Evolutionary conservation across 2,113 vertebrate genomes (phyloP), one percentile per base, ranked within the genome.

Genomic region (Eptesicus fuscus): DNA sequence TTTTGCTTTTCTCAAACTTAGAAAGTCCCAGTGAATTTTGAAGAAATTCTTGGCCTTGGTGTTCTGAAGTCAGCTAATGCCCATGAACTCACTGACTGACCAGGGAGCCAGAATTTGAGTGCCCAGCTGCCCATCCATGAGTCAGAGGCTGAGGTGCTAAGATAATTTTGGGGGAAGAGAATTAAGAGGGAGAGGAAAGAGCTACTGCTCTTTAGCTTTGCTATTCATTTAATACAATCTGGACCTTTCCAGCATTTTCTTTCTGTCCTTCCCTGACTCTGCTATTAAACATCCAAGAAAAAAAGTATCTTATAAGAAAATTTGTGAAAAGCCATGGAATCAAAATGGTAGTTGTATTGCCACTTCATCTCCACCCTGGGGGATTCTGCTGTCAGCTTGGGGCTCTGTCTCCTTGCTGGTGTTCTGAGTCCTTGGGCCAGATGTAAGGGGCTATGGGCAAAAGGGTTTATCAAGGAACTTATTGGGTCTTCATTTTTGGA

Each of bases 1-100:
- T 70, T 87, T 85, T 63, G 32, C 61, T 88, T 87, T 69, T 73
- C 84, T 59, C 47, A 22, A 90, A 47, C 67, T 93, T 93, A 94
- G 65, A 80, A 93, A 77, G 74, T 67, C 49, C 28, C n/a, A 30
- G 51, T 61, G 79, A 86, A 18, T 74, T 83, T 77, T 82, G 86
- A 91, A 70, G 83, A 87, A 69, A 30, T 67, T 42, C 42, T 90
- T 53, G 51, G 47, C 20, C 47, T 37, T 53, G 32, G 28, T 85
- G 40, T 71, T 85, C 37, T 83, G 56, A 82, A 49, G 32, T 77
- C 78, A 74, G 30, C 67, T 42, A 40, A 63, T 37, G 14, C 22
- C 65, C 65, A 32, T 12, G 53, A 80, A 40, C 28, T 40, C 35
- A 40, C 14, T 63, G 84, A 35, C 47, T 53, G 80, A 84, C 35